phyloP scores from a whole-genome alignment of 2,797 vertebrate species.

The Ispidina lecontei region DNA sequence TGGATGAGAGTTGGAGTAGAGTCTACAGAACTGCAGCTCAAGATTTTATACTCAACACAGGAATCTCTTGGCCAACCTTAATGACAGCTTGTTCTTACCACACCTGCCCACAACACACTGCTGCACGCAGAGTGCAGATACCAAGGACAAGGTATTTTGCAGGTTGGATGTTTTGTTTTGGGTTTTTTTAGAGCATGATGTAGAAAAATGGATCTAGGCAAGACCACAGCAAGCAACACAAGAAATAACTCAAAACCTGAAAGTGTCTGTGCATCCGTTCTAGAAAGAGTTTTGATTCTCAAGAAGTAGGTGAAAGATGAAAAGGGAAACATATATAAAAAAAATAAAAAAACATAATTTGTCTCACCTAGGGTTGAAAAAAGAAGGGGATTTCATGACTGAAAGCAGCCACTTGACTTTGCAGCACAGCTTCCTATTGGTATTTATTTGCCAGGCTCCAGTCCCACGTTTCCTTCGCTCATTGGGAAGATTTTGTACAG shows the following conservation, averaged over 20 bases:
- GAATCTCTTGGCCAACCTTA: not conserved
- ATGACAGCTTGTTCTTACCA: not conserved
- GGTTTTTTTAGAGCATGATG: not conserved
- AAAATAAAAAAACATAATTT: not conserved
- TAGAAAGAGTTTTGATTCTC: not conserved
- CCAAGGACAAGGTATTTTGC: not conserved
- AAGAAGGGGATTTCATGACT: not conserved
- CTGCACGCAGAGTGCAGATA: not conserved
- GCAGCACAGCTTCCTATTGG: not conserved
- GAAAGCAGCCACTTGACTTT: not conserved
- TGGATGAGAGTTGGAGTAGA: not conserved
- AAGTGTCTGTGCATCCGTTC: not conserved
- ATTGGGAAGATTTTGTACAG: slow-evolving; percentile 37
- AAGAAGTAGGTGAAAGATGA: not conserved
- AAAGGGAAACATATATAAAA: not conserved
- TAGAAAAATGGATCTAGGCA: not conserved
- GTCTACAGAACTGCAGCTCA: not conserved
- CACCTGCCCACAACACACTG: not conserved
- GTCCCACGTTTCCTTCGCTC: not conserved
- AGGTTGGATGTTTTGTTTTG: not conserved
- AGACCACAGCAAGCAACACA: not conserved
- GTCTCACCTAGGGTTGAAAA: not conserved
- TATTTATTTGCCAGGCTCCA: slow-evolving; percentile 23
- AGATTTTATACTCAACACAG: not conserved
- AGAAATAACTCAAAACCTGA: not conserved